Evolutionary conservation across 2,797 vertebrate species (phyloP), one percentile per base, ranked within the genome.

Genomic region (Bovichtus diacanthus): DNA sequence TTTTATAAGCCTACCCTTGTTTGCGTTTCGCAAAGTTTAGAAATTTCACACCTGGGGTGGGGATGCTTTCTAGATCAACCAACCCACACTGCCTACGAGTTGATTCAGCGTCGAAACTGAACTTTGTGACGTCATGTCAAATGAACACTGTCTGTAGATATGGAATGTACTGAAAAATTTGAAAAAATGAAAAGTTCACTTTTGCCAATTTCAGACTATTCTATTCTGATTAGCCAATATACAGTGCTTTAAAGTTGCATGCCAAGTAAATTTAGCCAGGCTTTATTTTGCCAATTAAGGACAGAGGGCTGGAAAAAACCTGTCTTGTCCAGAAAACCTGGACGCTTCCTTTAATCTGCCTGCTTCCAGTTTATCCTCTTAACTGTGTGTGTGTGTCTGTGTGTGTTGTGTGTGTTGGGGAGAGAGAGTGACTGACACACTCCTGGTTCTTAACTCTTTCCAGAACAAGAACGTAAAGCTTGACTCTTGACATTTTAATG

Each of bases 361-460:
- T 91, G 80, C 88, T 92, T 70, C 82, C 87, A 87, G 55, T 67
- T 97, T 94, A 98, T 97, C 97, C 95, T 97, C 96, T 98, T 98
- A 97, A 87, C 86, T 91, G 81, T 86, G 76, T 51, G 78, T 84
- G 67, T 66, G 62, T 69, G 79, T 51, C 61, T 70, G 72, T 67
- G 70, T 70, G 68, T 65, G 60, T 60, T 25, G 23, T 31, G 29
- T 31, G 29, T 31, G 3, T 8, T 59, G 50, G 62, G 27, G 87
- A 58, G 84, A 50, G 80, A 84, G 78, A 76, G 87, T 79, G 88
- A 87, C 74, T 77, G 78, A 85, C 75, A 81, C 69, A 29, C 72
- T 62, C 34, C 39, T 65, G 49, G 53, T 79, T 74, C 84, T 59
- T 83, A 80, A 82, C 76, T 74, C 63, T 69, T 85, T 80, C 78